Percentiles rank a stretch among this genome's conserved stretches.
Conservation (phyloP, 2,797 vertebrate species). For the Neosalanx taihuensis region DNA sequence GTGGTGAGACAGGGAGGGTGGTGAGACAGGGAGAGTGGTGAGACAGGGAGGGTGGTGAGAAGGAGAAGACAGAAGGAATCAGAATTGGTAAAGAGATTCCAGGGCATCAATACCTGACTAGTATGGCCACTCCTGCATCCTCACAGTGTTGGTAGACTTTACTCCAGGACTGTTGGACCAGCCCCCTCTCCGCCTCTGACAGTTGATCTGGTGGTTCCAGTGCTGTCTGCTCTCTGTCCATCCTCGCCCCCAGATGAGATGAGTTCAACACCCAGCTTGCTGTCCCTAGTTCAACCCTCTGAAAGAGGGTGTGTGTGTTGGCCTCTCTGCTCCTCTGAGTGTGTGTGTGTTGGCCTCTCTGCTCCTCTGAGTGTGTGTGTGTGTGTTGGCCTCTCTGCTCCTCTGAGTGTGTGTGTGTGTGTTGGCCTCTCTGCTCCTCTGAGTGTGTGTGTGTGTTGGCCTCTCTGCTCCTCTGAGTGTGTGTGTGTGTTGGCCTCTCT, state of each 20-base stretch:
- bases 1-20: not conserved
- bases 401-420: constrained; percentile 25
- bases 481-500: constrained; percentile 2
- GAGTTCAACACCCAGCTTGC: constrained; percentile 33
- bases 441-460: too few relatives aligned
- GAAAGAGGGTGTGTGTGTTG: constrained; percentile 35
- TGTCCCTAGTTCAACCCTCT: constrained; percentile 36
- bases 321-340: not conserved
- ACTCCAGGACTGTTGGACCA: constrained; percentile 89
- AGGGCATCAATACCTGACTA: constrained; percentile 80
- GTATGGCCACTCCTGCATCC: constrained; percentile 87
- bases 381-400: too few relatives aligned
- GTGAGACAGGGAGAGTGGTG: too few relatives aligned
- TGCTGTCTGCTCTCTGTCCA: constrained; percentile 87
- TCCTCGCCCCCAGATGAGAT: constrained; percentile 60
- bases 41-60: too few relatives aligned
- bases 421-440: constrained; percentile 25
- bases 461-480: too few relatives aligned
- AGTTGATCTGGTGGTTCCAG: constrained; percentile 82
- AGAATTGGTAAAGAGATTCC: not conserved
- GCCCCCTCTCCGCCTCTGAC: constrained; percentile 81
- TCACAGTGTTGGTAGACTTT: constrained; percentile 87
- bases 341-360: constrained; percentile 42
- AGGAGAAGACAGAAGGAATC: not conserved
- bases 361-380: too few relatives aligned